Evolutionary conservation across 2,888 invertebrate genomes (phyloP).

Genomic region (Neoscelio sp.): DNA sequence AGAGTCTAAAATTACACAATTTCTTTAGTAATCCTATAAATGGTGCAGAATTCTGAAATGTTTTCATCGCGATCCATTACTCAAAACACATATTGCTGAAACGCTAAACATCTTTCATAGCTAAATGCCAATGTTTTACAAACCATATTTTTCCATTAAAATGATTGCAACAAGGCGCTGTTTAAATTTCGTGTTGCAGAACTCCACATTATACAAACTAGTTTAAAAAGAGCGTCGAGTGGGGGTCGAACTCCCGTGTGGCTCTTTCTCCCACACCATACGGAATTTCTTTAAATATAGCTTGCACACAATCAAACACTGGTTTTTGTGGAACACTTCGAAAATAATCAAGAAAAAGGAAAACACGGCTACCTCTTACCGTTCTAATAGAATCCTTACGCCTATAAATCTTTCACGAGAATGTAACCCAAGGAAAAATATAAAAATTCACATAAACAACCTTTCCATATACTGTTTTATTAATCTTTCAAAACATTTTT

Average conservation of each 20-base stretch:
- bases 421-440: conserved; percentile 4
- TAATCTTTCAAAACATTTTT: background rate
- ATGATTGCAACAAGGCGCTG: too few species aligned
- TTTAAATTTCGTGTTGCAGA: too few species aligned
- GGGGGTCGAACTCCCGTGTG: background rate
- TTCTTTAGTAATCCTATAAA: too few species aligned
- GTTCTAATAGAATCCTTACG: conserved; percentile 15
- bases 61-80: too few species aligned
- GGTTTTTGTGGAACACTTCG: conserved; percentile 13
- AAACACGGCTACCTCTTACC: conserved; percentile 9
- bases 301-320: conserved; percentile 11
- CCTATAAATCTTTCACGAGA: conserved; percentile 7
- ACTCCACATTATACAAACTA: too few species aligned
- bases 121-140: too few species aligned
- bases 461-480: background rate
- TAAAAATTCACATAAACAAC: conserved; percentile 8
- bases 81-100: too few species aligned
- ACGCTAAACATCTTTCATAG: too few species aligned
- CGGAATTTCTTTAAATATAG: background rate
- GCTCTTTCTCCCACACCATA: background rate
- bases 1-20: too few species aligned
- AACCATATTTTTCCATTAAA: too few species aligned
- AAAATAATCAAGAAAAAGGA: conserved; percentile 3
- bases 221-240: too few species aligned
- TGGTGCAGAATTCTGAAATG: too few species aligned